These are phyloP conservation scores for Anguilla megastoma DNA, from an alignment of 2,797 vertebrate genomes.

Conservation along the genomic window DNA sequence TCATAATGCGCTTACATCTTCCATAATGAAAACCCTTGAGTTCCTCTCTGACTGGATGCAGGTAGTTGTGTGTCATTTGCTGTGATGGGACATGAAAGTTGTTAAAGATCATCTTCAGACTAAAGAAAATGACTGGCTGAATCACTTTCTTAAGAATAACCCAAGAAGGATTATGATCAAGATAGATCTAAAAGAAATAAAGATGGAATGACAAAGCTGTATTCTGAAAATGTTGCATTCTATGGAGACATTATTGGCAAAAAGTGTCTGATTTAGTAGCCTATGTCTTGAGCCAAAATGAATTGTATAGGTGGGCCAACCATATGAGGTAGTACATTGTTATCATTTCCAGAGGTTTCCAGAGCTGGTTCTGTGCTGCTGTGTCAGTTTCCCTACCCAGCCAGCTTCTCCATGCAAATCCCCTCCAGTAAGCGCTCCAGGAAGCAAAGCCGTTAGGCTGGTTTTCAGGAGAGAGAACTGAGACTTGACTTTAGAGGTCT, in stretches of 20 bases:
- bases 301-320: not conserved
- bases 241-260: not conserved
- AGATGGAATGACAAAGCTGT: not conserved
- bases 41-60: not conserved
- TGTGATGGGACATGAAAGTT: not conserved
- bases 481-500: not conserved
- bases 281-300: not conserved
- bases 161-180: not conserved
- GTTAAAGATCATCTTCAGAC: not conserved
- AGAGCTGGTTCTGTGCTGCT: conserved; percentile 1
- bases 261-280: not conserved
- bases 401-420: conserved; percentile 60
- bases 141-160: not conserved
- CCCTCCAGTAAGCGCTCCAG: conserved; percentile 49
- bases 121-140: not conserved
- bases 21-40: not conserved
- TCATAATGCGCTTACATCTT: not conserved
- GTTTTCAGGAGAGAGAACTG: not conserved
- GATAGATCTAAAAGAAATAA: not conserved
- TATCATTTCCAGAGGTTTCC: not conserved
- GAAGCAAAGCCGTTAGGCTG: conserved; percentile 18
- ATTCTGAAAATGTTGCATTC: not conserved
- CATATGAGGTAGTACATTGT: not conserved
- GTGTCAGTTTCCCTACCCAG: conserved; percentile 27
- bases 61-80: not conserved